These are phyloP conservation scores for Sarotherodon lohbergeri DNA, from an alignment of 2,113 vertebrate genomes.

Conservation along the genomic window DNA sequence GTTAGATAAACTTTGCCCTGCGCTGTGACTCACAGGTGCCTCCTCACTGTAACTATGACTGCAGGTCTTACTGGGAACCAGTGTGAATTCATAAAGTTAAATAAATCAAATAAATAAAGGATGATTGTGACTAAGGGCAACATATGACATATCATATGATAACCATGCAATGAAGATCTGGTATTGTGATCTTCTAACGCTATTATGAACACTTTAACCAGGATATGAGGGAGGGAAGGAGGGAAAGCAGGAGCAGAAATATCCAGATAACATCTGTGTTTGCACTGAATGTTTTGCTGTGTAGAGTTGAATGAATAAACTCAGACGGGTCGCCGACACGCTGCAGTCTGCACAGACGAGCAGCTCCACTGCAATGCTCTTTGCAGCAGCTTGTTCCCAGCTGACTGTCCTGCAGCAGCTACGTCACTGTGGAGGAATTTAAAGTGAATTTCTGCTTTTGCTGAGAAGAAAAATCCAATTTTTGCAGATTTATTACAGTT, in stretches of 20 bases:
- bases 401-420: background rate
- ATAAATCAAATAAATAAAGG: background rate
- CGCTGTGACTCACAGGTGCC: accelerated
- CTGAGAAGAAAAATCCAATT: background rate
- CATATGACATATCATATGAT: background rate
- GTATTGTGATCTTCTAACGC: background rate
- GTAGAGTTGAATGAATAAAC: background rate
- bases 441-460: background rate
- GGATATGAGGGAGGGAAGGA: background rate
- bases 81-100: background rate
- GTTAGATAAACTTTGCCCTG: background rate
- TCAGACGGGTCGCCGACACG: accelerated
- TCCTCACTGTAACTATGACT: background rate
- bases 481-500: background rate
- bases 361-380: background rate
- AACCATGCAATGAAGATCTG: background rate
- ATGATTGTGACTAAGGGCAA: background rate
- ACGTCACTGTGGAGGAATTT: background rate
- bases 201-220: background rate
- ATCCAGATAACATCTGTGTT: background rate
- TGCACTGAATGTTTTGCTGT: background rate
- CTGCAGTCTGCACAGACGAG: background rate
- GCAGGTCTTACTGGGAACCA: background rate
- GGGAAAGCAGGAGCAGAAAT: background rate
- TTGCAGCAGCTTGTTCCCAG: background rate